These are phyloP conservation scores for Gadopsis bispinosus DNA, from an alignment of 2,797 vertebrate species.

Conservation along the genomic window DNA sequence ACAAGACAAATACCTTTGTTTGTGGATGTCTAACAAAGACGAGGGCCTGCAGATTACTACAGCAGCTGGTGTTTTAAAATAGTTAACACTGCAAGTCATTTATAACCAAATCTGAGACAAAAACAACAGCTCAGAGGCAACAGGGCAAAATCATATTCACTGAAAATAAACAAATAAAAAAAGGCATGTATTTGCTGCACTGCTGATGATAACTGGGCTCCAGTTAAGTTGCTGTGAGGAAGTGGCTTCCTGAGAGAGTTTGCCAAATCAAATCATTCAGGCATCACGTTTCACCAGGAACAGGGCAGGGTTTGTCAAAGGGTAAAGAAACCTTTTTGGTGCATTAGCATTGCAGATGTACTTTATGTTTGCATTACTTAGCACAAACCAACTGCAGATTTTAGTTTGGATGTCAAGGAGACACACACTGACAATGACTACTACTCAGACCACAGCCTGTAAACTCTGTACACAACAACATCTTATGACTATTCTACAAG, in stretches of 20 bases:
- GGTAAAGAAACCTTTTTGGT: constrained; percentile 46
- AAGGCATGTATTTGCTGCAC: constrained; percentile 16
- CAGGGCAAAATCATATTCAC: background rate
- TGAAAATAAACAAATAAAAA: constrained; percentile 13
- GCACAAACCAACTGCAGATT: constrained; percentile 26
- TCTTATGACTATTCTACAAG: constrained; percentile 2
- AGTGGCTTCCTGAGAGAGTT: constrained; percentile 59
- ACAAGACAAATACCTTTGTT: constrained; percentile 63
- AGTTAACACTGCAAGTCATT: constrained; percentile 2
- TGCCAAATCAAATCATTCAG: constrained; percentile 72
- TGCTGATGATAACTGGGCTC: constrained; percentile 49
- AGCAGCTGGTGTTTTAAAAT: constrained; percentile 13
- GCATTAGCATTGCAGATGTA: constrained; percentile 53
- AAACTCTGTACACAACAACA: constrained; percentile 1
- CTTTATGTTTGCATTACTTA: constrained; percentile 42
- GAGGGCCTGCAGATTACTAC: constrained; percentile 31
- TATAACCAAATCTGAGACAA: background rate
- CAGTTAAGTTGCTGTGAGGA: constrained; percentile 57
- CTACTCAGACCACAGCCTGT: background rate
- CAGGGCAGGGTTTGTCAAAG: constrained; percentile 56
- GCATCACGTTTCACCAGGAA: constrained; percentile 70
- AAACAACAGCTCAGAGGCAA: constrained; percentile 8
- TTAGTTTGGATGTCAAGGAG: background rate
- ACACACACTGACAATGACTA: background rate
- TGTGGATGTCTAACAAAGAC: constrained; percentile 54